Evolutionary conservation across 2,888 invertebrate genomes (phyloP), one percentile per base, ranked within the genome.

Genomic region (Tubiluchus corallicola): DNA sequence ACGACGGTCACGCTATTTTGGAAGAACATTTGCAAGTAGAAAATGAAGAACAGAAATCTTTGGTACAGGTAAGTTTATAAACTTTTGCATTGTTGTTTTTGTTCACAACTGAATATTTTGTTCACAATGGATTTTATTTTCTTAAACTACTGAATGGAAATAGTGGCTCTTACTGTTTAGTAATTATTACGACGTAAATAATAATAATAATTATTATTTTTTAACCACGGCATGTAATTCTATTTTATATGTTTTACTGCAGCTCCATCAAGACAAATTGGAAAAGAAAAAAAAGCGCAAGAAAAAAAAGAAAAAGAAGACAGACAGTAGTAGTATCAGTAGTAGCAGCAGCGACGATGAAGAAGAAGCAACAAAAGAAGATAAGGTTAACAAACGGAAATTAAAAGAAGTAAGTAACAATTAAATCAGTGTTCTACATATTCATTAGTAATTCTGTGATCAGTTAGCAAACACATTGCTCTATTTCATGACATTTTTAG

Each of bases 251-350:
- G 9, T 13, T 29, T n/a, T 29, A 13, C 37, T 41, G 42, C 13
- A 41, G 19, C 44, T 45, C 18, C 45, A 46, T 42, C 51, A 54
- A 20, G 47, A 48, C 38, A 19, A 18, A 13, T 44, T 48, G 42
- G 20, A 45, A 45, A 20, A 15, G 43, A 45, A 40, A 16, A 21
- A 44, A 19, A 17, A 17, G 29, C 42, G 20, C 9, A 52, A 54
- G 48, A 57, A 55, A 43, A 56, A 58, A 45, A 54, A 55, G 48
- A 58, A 55, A 50, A 55, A 56, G 48, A 55, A 53, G 43, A 55
- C 54, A 43, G 48, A 49, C 21, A 51, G 50, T 45, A 50, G 49
- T 13, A 50, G 52, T 17, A 51, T 51, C 39, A 49, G 48, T 4
- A 47, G 47, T n/a, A 48, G 47, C 1, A 45, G 48, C 2, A 54